phyloP scores from a whole-genome alignment of 1,140 invertebrate genomes.

The Idris sp. region DNA sequence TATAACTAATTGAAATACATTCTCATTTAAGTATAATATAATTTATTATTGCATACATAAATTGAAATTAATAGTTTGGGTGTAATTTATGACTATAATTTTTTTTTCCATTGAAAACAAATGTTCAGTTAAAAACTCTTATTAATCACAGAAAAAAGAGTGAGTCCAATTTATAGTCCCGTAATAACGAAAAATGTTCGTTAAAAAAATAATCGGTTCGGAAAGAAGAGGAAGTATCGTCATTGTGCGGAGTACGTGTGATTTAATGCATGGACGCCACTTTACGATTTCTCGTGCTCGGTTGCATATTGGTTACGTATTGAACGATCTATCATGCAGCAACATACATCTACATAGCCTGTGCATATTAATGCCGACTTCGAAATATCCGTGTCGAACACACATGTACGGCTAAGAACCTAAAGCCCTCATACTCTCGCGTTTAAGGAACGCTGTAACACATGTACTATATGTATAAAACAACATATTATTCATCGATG shows the following conservation, averaged over 20 bases:
- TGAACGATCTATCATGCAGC: constrained; percentile 72
- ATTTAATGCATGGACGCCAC: constrained; percentile 72
- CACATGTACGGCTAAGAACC: constrained; percentile 31
- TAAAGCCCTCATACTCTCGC: background rate
- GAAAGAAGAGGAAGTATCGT: constrained; percentile 4
- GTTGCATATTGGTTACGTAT: constrained; percentile 74
- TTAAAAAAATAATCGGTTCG: background rate
- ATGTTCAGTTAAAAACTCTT: too few relatives aligned
- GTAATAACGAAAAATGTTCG: background rate
- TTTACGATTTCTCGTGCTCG: constrained; percentile 69
- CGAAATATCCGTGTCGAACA: constrained; percentile 58
- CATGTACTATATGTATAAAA: constrained; percentile 33
- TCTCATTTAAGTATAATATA: too few relatives aligned
- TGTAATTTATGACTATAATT: too few relatives aligned
- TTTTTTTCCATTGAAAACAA: too few relatives aligned
- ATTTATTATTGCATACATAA: too few relatives aligned
- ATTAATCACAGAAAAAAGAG: too few relatives aligned
- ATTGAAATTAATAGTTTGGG: too few relatives aligned
- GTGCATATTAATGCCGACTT: constrained; percentile 72
- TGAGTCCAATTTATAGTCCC: background rate
- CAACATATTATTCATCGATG: constrained; percentile 29
- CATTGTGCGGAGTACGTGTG: constrained; percentile 33
- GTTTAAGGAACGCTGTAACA: constrained; percentile 17
- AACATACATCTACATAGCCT: constrained; percentile 72
- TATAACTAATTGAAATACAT: too few relatives aligned